Evolutionary conservation across 2,888 invertebrate species (phyloP), one percentile per base, ranked within the genome.

Genomic region (Trichopoda pennipes): DNA sequence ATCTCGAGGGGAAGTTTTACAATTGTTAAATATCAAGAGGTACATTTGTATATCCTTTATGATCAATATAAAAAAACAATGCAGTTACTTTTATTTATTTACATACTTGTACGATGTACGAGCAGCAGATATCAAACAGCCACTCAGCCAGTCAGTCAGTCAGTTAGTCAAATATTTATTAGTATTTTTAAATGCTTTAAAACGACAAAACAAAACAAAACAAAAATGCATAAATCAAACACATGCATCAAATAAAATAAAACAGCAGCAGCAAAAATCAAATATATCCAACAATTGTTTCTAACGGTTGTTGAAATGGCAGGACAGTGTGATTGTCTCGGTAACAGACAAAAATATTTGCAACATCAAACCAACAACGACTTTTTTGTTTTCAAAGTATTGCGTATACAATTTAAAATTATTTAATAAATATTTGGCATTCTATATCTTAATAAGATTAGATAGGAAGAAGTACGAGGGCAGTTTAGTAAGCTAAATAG

Each of bases 41-140:
- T 60, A 68, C n/a, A 58, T 70, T 58, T 70, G 69, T 56, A 35
- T 76, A 60, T 69, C 60, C 60, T 68, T n/a, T 35, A 56, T 56
- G 17, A 69, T 55, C 55, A 16, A 35, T 70, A 58, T 75, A 60
- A 44, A 75, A 76, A 53, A 69, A 68, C 66, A 75, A 68, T 60
- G 42, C 47, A 44, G 42, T 61, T 66, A 49, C 38, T 56, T 49
- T 6, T 44, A 44, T 44, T 16, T 44, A 38, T 12, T 38, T 38
- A 44, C 14, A 44, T 44, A 44, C 42, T 16, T 44, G 14, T 38
- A 38, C 23, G 7, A 28, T 8, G 7, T n/a, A n/a, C n/a, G n/a
- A n/a, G n/a, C n/a, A n/a, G n/a, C n/a, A n/a, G 28, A 0, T 19
- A 28, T 19, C 7, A 42, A 16, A 4, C 63, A 21, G 53, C 19